phyloP scores from a whole-genome alignment of 2,113 vertebrate species.

The Tonatia bakeri region DNA sequence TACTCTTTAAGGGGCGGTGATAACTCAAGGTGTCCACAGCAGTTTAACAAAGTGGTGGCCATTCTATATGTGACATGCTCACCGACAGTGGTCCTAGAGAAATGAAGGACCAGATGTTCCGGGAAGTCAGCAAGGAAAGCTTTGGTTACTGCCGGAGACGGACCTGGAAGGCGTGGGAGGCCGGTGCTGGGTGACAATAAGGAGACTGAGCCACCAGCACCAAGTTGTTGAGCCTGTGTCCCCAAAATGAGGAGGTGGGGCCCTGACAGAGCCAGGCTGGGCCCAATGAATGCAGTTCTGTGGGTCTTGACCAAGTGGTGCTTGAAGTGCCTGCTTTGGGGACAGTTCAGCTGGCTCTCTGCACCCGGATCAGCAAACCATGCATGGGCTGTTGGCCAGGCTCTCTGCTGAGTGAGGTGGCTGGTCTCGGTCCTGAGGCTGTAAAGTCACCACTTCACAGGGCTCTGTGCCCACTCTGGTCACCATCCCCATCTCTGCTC shows the following conservation, averaged over 20 bases:
- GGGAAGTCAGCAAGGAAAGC: neutral
- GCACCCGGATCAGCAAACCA: too few species aligned
- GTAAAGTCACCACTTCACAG: too few species aligned
- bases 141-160: neutral
- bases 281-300: neutral
- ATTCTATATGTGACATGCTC: neutral
- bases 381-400: accelerated
- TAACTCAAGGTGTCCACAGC: neutral
- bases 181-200: neutral
- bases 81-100: neutral
- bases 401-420: neutral
- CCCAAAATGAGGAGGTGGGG: accelerated
- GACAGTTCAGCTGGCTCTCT: neutral
- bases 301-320: too few species aligned
- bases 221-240: neutral
- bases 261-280: accelerated
- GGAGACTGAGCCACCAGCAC: neutral
- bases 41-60: neutral
- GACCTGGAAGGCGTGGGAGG: neutral
- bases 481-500: neutral
- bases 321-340: neutral
- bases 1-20: neutral
- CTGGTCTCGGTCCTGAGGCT: neutral
- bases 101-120: neutral
- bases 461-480: neutral